Evolutionary conservation across 1,140 invertebrate species (phyloP), one percentile per base, ranked within the genome.

Genomic region (Propsilocerus akamusi): DNA sequence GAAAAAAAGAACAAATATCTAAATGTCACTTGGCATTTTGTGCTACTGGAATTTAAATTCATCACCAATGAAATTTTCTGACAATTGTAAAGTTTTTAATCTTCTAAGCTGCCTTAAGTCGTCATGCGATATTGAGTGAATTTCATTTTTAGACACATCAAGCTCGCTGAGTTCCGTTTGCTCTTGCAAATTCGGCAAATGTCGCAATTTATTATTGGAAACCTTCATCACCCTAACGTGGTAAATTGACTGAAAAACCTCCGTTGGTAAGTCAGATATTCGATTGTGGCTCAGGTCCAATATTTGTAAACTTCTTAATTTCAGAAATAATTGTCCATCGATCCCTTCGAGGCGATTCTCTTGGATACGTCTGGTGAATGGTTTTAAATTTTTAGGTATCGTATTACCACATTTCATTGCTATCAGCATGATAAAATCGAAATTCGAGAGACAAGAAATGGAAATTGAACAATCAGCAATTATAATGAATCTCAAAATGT

Each of bases 271-370:
- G 5, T 67, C 64, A 11, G 68, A 70, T 1, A 90, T 57, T 49
- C 69, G 69, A 60, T 90, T 90, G 37, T 77, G 75, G 0, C 84
- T 87, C 7, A 85, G 53, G 64, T 88, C 85, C 2, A 86, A 60
- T 46, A 80, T 76, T 58, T 75, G 75, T 4, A 86, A 65, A 58
- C 77, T 79, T 22, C 72, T 69, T 50, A 81, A 67, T 46, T 72
- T 70, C 48, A 73, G 64, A 26, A 87, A 78, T n/a, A 79, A 72
- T 49, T 77, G 73, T 5, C 68, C 66, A 50, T 78, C 70, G 10
- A 86, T 65, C 56, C 82, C 76, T 59, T 81, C 72, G 37, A 87
- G 56, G 37, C 76, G 66, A 61, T 86, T 86, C 56, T 78, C 76
- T 59, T 83, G 81, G n/a, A 86, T 60, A 52, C 80, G 72, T 37